Evolutionary conservation across 1,140 invertebrate species (phyloP), one percentile per base, ranked within the genome.

Genomic region (Drosophila azteca): DNA sequence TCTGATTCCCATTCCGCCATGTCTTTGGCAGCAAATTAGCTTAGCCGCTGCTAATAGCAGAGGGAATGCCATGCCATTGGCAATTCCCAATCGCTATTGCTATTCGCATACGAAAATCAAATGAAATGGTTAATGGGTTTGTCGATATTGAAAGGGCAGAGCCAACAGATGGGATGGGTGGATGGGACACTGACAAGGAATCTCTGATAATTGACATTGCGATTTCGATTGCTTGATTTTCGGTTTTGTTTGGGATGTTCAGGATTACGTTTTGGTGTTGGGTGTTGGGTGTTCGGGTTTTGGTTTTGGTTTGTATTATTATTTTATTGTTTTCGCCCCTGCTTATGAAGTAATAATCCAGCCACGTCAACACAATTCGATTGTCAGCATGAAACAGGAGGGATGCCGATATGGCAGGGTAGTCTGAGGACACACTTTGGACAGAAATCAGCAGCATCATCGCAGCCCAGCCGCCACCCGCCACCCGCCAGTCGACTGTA

Each of bases 311-410:
- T 35, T 57, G 50, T 48, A 69, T 58, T 69, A 69, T 69, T 69
- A 69, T 69, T 69, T 69, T 69, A 77, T 88, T 84, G 72, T 88
- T 88, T 88, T 88, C 61, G 51, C 54, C 11, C 74, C 76, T 79
- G 82, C 82, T 79, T 88, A 88, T 88, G 84, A 88, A 88, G 83
- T 88, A 88, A 88, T 88, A 88, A 88, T 88, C 83, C 82, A 88
- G 83, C 83, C 76, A 79, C 84, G 83, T 88, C 83, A 88, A 88
- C 83, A 88, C 66, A 83, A 88, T 88, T 89, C 85, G 83, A 88
- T 88, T 88, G 83, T 73, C 71, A 79, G 83, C 71, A 67, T 74
- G 77, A 82, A 82, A 81, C 60, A 74, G 41, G 54, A 66, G 29
- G 7, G 29, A 9, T 8, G 4, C 4, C 9, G 9, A 29, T 7